phyloP scores from a whole-genome alignment of 2,113 vertebrate genomes.

The Oenanthe oenanthe region DNA sequence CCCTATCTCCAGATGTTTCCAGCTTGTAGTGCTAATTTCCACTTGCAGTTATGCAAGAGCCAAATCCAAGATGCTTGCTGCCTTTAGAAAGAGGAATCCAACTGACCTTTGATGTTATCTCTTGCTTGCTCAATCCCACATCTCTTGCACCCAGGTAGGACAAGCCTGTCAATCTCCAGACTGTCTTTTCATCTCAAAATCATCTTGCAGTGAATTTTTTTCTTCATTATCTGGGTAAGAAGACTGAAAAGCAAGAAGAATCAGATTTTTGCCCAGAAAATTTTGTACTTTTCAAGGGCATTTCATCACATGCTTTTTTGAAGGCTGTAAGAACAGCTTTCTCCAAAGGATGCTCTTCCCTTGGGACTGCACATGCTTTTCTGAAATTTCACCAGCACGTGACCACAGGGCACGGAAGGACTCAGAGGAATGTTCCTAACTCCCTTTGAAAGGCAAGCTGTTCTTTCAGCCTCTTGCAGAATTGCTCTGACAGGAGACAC shows the following conservation, averaged over 20 bases:
- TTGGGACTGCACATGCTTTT: background rate
- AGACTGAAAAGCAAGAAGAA: background rate
- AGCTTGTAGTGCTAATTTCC: conserved; percentile 48
- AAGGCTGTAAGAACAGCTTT: background rate
- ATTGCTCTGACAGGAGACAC: background rate
- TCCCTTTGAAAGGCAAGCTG: conserved; percentile 24
- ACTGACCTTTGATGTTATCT: background rate
- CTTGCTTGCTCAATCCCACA: rapidly evolving
- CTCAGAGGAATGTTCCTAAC: background rate
- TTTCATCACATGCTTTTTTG: background rate
- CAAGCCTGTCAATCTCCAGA: background rate
- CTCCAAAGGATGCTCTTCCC: background rate
- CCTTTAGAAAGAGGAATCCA: background rate
- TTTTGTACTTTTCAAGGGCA: background rate
- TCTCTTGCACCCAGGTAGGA: background rate
- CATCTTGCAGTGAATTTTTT: background rate
- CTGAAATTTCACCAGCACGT: background rate
- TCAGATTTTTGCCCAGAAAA: background rate
- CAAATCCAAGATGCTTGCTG: background rate
- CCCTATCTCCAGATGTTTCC: conserved; percentile 35
- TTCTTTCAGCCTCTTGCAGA: background rate
- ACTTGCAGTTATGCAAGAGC: background rate
- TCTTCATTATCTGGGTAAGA: background rate
- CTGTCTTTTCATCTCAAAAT: background rate
- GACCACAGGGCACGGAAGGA: background rate